phyloP scores from a whole-genome alignment of 2,113 vertebrate species.

The Python bivittatus region DNA sequence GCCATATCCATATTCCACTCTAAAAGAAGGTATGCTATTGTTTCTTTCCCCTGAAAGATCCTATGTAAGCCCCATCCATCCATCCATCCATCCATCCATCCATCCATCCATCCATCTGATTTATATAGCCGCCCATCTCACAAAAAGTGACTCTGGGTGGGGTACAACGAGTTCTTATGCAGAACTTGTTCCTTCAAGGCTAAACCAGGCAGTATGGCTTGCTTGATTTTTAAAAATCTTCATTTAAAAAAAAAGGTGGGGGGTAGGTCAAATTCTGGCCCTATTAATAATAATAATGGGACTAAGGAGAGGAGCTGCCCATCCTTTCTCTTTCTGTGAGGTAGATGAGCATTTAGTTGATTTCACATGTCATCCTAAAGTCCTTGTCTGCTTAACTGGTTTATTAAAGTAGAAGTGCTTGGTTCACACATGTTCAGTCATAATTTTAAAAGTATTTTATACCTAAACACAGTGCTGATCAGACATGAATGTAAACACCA shows the following conservation, averaged over 20 bases:
- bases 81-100: too few species aligned
- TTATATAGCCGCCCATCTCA: too few species aligned
- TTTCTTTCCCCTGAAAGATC: neutral
- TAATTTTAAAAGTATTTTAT: neutral
- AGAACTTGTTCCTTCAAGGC: neutral
- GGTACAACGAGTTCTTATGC: too few species aligned
- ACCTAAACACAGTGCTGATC: neutral
- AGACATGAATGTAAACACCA: neutral
- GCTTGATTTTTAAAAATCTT: neutral
- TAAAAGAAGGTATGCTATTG: neutral
- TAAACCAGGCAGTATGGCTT: neutral
- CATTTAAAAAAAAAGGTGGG: neutral
- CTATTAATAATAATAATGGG: neutral
- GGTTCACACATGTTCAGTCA: neutral
- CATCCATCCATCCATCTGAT: too few species aligned
- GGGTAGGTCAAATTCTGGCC: neutral
- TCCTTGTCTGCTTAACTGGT: neutral
- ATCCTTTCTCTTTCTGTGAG: neutral
- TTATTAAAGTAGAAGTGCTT: neutral
- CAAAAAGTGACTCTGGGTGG: too few species aligned
- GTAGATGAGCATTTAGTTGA: neutral
- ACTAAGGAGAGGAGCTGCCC: too few species aligned
- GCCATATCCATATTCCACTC: neutral
- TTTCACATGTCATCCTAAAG: neutral
- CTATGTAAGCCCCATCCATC: too few species aligned